Evolutionary conservation across 1,140 invertebrate species (phyloP), one percentile per base, ranked within the genome.

Genomic region (Drosophila mauritiana): DNA sequence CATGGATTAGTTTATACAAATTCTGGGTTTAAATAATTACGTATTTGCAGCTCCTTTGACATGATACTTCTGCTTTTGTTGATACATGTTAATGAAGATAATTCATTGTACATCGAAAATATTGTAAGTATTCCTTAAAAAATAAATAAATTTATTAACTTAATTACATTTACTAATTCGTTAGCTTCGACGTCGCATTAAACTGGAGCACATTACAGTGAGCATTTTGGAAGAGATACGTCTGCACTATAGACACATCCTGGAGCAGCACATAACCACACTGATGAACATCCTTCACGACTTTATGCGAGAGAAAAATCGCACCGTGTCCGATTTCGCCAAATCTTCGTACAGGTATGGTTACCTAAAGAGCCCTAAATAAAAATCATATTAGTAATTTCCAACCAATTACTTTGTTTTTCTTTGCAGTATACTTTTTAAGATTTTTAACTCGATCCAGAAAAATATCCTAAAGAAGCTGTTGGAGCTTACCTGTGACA

Each of bases 1-100:
- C 0, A 0, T 2, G 0, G 4, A 10, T 10, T 17, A 2, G 40
- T 11, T 8, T 13, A 20, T 1, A 3, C 4, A 13, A 13, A 55
- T 7, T 3, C 7, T 0, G 25, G 8, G 36, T 1, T 42, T 67
- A 45, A n/a, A 72, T 45, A 34, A 34, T 5, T 51, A 25, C 22
- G 5, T 10, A 12, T 7, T 17, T 2, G 43, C 54, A 93, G 93
- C 63, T 88, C 93, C 0, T 84, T 93, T 10, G 93, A 93, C 78
- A 79, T 93, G 12, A 65, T 93, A 12, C 76, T 93, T 54, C 53
- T 93, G 20, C 73, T 93, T 37, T 77, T 93, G 76, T 68, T 93
- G 1, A 92, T 93, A 58, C 74, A 91, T 10, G 83, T 85, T 10
- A 83, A 88, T 25, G 92, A 92, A 63, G 81, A 90, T 31, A 91